Base-by-base conservation (phyloP, 2,888 invertebrate genomes). In the Acanthosepion lycidas region DNA sequence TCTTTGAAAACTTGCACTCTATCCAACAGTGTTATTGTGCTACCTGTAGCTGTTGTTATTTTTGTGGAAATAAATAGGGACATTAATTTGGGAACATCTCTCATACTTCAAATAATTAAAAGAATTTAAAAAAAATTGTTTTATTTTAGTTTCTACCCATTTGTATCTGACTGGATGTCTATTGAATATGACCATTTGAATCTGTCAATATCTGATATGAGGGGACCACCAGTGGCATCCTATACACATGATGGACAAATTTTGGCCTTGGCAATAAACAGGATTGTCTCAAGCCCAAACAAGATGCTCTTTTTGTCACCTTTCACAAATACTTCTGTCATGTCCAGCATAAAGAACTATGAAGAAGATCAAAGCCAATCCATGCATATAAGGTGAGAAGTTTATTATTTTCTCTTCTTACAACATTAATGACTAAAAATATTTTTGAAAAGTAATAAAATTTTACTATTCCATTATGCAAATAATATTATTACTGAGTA, bases 231-330 rank as follows among this genome's bases (percentile, higher is more conserved):
- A 93, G 95, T 97, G 1, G 95, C 96, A 12, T 95, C 96, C 93
- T 96, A 96, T 94, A 96, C 96, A 28, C 96, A 96, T 94, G 97
- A 96, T 95, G 97, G 97, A 59, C 97, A 97, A 95, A 96, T 97
- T 94, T 95, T 97, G 15, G 97, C 97, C 49, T 96, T 97, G 53
- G 97, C 97, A 92, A 96, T 97, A 95, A 97, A 97, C 95, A 97
- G 97, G 95, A 96, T 95, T 92, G 95, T 95, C 78, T 96, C 97
- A 6, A 95, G 95, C 92, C 95, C 96, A 92, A 97, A 96, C 48
- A 96, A 96, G 94, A 95, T 97, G 95, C 94, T 97, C 95, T 97
- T 96, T 96, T 96, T 97, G 64, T 97, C 97, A 12, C 96, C 97
- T 0, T 95, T 96, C 94, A 96, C 96, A 49, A 96, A 97, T 94